phyloP scores from a whole-genome alignment of 2,797 vertebrate genomes.

The Simalia tracyae region DNA sequence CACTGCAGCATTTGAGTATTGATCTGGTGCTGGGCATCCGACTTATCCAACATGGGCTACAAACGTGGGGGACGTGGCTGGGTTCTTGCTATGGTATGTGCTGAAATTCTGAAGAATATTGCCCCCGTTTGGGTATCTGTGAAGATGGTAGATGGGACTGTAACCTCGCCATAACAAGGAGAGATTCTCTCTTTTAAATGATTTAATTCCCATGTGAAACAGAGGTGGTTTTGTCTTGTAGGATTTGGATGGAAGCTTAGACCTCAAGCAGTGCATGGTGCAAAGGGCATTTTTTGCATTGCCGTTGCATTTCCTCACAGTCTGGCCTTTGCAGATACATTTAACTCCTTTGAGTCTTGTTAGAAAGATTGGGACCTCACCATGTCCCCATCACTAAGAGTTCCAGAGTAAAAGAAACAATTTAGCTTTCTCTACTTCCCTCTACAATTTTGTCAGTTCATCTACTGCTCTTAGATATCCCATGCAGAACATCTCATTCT shows the following conservation, averaged over 20 bases:
- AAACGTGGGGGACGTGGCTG: too few relatives aligned
- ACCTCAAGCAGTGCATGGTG: slow-evolving; percentile 61
- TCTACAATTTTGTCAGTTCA: not conserved
- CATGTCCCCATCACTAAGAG: slow-evolving; percentile 51
- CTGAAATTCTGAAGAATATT: not conserved
- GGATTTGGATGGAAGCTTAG: slow-evolving; percentile 61
- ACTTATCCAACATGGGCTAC: too few relatives aligned
- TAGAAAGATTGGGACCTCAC: slow-evolving; percentile 51
- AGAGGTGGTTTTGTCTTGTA: slow-evolving; percentile 73
- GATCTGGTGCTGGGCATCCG: slow-evolving; percentile 1
- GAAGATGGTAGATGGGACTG: slow-evolving; percentile 54
- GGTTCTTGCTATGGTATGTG: too few relatives aligned
- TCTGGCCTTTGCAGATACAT: slow-evolving; percentile 63
- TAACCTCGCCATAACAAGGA: slow-evolving; percentile 58
- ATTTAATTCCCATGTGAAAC: slow-evolving; percentile 69
- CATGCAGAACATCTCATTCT: not conserved
- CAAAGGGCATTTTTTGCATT: slow-evolving; percentile 49
- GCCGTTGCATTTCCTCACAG: slow-evolving; percentile 64
- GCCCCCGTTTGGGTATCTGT: slow-evolving; percentile 23
- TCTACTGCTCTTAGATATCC: not conserved
- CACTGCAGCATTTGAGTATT: not conserved
- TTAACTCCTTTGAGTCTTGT: slow-evolving; percentile 67
- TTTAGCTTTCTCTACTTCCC: not conserved
- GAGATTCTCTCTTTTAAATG: slow-evolving; percentile 53
- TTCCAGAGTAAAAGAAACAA: slow-evolving; percentile 4